Conservation (phyloP, 2,113 vertebrate genomes). For the Pteruthius melanotis region DNA sequence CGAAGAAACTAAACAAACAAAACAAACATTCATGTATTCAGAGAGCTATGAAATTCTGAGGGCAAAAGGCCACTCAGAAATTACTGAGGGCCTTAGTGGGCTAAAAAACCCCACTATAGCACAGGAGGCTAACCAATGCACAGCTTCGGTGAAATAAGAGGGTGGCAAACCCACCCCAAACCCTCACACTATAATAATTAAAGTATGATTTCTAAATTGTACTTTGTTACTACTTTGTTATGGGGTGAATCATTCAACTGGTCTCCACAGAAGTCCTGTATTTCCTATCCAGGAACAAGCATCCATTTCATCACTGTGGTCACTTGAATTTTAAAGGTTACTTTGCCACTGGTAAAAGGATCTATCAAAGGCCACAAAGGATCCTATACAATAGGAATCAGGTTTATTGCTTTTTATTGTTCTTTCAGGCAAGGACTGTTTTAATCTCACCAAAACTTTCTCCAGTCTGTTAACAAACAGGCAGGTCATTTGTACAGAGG, state of each 20-base stretch:
- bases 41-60: not conserved
- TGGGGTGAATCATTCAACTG: not conserved
- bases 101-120: not conserved
- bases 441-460: not conserved
- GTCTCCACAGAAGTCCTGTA: not conserved
- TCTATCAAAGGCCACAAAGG: not conserved
- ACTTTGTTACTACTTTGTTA: not conserved
- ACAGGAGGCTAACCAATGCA: not conserved
- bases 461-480: not conserved
- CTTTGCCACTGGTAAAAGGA: not conserved
- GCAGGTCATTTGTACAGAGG: not conserved
- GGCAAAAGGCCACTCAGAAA: not conserved
- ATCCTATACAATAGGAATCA: not conserved
- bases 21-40: not conserved
- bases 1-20: not conserved
- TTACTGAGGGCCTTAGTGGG: not conserved
- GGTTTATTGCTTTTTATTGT: constrained; percentile 17
- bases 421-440: constrained; percentile 19
- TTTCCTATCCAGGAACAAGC: not conserved
- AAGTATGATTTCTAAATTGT: not conserved
- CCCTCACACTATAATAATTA: not conserved
- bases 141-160: not conserved
- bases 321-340: not conserved
- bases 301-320: not conserved
- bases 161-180: not conserved